Evolutionary conservation across 1,140 invertebrate genomes (phyloP), one percentile per base, ranked within the genome.

Genomic region (Solenopsis fugax): DNA sequence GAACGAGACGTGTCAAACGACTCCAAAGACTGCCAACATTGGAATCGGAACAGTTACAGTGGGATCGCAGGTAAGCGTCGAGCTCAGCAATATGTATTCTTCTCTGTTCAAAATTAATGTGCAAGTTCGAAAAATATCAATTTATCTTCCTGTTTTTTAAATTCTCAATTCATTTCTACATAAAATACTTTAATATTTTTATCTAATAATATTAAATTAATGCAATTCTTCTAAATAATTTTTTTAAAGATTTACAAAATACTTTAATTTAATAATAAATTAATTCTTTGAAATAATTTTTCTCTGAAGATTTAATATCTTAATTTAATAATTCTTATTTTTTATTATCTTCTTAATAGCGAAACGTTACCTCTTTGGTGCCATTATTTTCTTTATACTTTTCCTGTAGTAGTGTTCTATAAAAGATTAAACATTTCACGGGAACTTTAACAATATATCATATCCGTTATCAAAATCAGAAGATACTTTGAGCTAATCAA

Each of bases 11-110:
- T 95, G 94, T 65, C 95, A 95, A 73, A 93, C 94, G 18, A 93
- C 92, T 48, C 94, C 94, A 5, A 95, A 95, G 90, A 95, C 94
- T 16, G 94, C 93, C 2, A 95, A 93, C 76, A 96, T 96, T 90
- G 96, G 95, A 58, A 96, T 96, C 80, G 95, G 95, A 73, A 96
- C 97, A 72, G 96, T 96, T 18, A 95, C 95, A 71, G 95, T 94
- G 86, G 92, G 96, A 91, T 95, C 96, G 90, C 96, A 96, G 95
- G 96, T 95, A 94, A 81, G 86, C 13, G 2, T 65, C 24, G 2
- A 6, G 34, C 12, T 45, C 16, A 56, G 34, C 29, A 10, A 78
- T 64, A 54, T 60, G 13, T 10, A 62, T 77, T 10, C 21, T n/a
- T 6, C 18, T 64, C 41, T 12, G 5, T 4, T 73, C 6, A 37